phyloP scores from a whole-genome alignment of 2,113 vertebrate species.

The Colaptes auratus region DNA sequence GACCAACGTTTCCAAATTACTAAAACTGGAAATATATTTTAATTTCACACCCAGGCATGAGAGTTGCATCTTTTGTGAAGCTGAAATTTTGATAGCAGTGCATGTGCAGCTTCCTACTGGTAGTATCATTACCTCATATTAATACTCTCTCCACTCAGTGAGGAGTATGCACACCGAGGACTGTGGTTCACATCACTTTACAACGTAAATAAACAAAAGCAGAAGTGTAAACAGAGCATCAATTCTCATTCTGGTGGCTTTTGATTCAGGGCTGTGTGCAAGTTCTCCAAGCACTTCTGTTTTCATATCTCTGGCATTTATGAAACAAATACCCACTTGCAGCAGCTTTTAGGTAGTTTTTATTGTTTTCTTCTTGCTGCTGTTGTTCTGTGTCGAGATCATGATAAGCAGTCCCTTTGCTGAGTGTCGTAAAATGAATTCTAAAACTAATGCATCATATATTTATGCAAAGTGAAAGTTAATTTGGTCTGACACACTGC shows the following conservation, averaged over 20 bases:
- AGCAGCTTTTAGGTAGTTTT: background rate
- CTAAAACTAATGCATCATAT: background rate
- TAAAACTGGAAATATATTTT: background rate
- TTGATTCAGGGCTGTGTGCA: background rate
- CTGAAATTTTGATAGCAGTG: background rate
- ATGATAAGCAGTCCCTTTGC: background rate
- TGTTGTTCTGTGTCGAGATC: background rate
- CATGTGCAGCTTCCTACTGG: background rate
- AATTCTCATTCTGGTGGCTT: background rate
- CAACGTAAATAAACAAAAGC: background rate
- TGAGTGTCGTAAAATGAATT: slow-evolving; percentile 3
- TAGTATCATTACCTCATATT: background rate
- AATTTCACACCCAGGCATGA: background rate
- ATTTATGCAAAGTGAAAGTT: slow-evolving; percentile 8
- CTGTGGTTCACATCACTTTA: background rate
- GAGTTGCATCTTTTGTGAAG: background rate
- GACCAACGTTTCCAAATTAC: background rate
- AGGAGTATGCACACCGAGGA: background rate
- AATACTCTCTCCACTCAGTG: background rate
- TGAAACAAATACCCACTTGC: background rate
- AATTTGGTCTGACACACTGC: background rate
- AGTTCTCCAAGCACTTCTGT: background rate
- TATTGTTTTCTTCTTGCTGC: background rate
- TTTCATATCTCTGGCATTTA: background rate
- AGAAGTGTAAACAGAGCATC: background rate